Evolutionary conservation across 2,797 vertebrate genomes (phyloP), one percentile per base, ranked within the genome.

Genomic region (Lophotriccus pileatus): DNA sequence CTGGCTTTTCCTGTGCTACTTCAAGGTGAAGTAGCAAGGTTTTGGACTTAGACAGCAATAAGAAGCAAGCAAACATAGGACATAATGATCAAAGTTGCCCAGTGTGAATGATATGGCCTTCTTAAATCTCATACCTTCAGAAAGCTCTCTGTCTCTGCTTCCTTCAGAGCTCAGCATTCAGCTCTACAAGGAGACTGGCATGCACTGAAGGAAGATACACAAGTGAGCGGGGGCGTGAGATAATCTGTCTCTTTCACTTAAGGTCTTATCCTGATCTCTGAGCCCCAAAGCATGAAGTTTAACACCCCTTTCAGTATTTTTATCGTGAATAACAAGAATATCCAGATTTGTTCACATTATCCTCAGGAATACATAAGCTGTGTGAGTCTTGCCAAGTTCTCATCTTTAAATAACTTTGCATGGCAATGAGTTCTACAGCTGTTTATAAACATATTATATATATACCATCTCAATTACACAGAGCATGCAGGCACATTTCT

Each of bases 311-410:
- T 94, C 91, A 90, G 23, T 77, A 83, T 60, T 93, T 96, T 79
- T 93, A 77, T 94, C 88, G 78, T 85, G 53, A 96, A 62, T 91
- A 84, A 89, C 86, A 90, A 90, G 91, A 95, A 91, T 94, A 96
- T 93, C 88, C 95, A 96, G 80, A 96, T 95, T 96, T 95, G 74
- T 91, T 95, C 95, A 84, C 74, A 76, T 96, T 96, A 94, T 94
- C 87, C 95, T 84, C 70, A 90, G 91, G 86, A 94, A 94, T 58
- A 95, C 56, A 83, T 49, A 60, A 89, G 87, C 52, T 82, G 55
- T 46, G 74, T 59, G 70, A 91, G 64, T 44, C 93, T 53, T 93
- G 93, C 91, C 95, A 96, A 96, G 37, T 94, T 68, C 87, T 84
- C 0, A 0, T 94, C 91, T 96, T 94, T 94, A 90, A 96, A 94